Base-by-base conservation (phyloP, 2,888 invertebrate genomes). In the Tetragonisca angustula region DNA sequence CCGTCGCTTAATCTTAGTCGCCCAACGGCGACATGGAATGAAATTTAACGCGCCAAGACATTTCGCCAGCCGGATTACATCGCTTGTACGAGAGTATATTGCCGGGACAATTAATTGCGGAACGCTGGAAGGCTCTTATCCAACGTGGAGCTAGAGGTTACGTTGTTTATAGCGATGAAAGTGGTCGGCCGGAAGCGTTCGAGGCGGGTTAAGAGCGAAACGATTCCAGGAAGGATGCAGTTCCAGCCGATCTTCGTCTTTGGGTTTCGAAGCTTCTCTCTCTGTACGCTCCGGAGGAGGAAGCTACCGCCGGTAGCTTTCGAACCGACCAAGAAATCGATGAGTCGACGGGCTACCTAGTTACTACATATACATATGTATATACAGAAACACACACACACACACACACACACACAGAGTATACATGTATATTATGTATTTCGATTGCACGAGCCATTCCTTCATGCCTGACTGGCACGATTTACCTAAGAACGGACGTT, bases 161-260 rank as follows among this genome's bases (percentile, higher is more conserved):
- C 78, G 59, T 83, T 83, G 83, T 84, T 84, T 84, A 84, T 83
- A 74, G 78, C 78, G 70, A 78, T 83, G 83, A 71, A 84, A 78
- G 74, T 74, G 78, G 73, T 69, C 65, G 67, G 73, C 32, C 11
- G 64, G 59, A 65, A 69, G 50, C 54, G 73, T 36, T 43, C 15
- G 50, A n/a, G 79, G 64, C 67, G 61, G 69, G 64, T 69, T 70
- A 67, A 83, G 61, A 78, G 56, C 73, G 24, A 24, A 77, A 71
- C 36, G 71, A 74, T 74, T 61, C 67, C 19, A 59, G 54, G 65
- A 70, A 78, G 74, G 70, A 74, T 50, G 36, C 56, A 32, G 32
- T 56, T 70, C n/a, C 24, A 27, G n/a, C 67, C 62, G 70, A 70
- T 64, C 78, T 67, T 64, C 64, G 54, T 59, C 69, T 70, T 36